Evolutionary conservation across 2,888 invertebrate genomes (phyloP), one percentile per base, ranked within the genome.

Genomic region (Mythimna pallens): DNA sequence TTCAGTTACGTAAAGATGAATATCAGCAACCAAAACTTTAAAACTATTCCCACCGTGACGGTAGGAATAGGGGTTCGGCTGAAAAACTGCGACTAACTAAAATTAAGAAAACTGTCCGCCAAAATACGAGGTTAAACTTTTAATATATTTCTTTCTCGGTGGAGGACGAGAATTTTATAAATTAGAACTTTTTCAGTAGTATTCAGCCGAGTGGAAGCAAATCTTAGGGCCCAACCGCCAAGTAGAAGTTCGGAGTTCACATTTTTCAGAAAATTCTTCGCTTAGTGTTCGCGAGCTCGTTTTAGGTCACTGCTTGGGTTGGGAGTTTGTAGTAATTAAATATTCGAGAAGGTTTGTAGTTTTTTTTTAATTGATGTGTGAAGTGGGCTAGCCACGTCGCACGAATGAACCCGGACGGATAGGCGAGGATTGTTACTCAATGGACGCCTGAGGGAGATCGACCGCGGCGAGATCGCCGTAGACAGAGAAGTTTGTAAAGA

Each of bases 221-320:
- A 36, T 40, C 43, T 22, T 76, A 63, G 25, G 57, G 52, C 76
- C 30, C 36, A 54, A 20, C 22, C 36, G 25, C 36, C 3, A 9
- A 36, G 20, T 6, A 52, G 76, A 77, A 81, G 25, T 76, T 65
- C 2, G 22, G 0, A 52, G 36, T 40, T 54, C 52, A 30, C 61
- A 77, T 66, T 76, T 75, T 54, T 58, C 62, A 76, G 30, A 43
- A 63, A 76, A 43, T 66, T 43, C 55, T 62, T 76, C 12, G 43
- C 9, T 0, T n/a, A 71, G 25, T 70, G 10, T 59, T 75, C 34
- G 12, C 25, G n/a, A 65, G n/a, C 8, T 10, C 34, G 59, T 43
- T 65, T 61, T 30, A 75, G 61, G 80, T 74, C 61, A 80, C 81
- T 80, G 76, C 40, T 50, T 14, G 20, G 54, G 34, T 80, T 50